A percentile compares a stretch with the other conserved stretches of the same genome.
These are phyloP conservation scores for Hetaerina titia DNA, from an alignment of 2,888 invertebrate genomes.

Conservation along the genomic window DNA sequence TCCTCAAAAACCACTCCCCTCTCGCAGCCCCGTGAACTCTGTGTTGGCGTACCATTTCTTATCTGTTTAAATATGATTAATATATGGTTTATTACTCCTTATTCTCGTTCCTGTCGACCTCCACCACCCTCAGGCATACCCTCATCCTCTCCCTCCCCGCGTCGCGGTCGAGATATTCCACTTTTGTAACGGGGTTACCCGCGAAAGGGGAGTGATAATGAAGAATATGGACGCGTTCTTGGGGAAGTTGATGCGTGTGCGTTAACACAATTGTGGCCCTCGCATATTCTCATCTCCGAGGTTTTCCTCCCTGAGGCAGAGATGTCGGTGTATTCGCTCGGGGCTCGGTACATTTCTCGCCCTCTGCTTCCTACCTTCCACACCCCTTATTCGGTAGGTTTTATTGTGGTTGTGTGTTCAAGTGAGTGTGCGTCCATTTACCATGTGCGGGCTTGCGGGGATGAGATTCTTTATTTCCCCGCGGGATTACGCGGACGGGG, in stretches of 20 bases:
- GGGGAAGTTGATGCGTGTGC: neutral
- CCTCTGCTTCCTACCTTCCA: neutral
- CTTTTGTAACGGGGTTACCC: neutral
- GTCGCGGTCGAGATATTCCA: neutral
- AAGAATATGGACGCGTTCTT: neutral
- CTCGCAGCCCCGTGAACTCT: no score
- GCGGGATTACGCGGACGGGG: neutral
- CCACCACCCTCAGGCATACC: neutral
- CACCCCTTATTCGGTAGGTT: neutral
- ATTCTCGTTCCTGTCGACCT: neutral
- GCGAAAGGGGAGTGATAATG: neutral
- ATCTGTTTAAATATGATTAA: slow-evolving; percentile 25
- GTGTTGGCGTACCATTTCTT: neutral
- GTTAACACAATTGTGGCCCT: neutral
- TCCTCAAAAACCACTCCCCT: no score
- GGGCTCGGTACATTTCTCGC: neutral
- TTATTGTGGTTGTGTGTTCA: no score
- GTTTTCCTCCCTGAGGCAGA: neutral
- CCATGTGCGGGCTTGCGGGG: neutral
- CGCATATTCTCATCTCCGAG: no score
- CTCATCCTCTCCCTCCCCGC: neutral
- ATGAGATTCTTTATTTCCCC: neutral
- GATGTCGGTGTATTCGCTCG: neutral
- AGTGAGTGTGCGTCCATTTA: no score
- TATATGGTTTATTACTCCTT: neutral